phyloP scores from a whole-genome alignment of 1,140 invertebrate genomes.

The Ylistrum balloti region DNA sequence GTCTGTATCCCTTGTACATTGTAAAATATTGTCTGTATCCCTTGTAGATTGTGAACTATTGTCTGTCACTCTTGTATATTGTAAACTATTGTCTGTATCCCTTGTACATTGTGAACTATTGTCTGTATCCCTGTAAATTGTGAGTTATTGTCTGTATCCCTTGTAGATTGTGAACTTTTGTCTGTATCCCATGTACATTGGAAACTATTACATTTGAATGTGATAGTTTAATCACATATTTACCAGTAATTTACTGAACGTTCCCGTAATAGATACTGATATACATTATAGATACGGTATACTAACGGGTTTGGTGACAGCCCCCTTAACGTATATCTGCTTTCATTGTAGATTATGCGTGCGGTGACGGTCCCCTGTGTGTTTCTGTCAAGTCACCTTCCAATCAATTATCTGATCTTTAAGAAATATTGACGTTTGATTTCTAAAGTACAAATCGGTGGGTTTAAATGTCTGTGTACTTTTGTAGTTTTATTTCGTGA shows the following conservation, averaged over 20 bases:
- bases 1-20: no score
- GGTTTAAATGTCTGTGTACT: neutral
- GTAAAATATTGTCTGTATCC: no score
- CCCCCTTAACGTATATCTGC: neutral
- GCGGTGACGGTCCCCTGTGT: conserved; percentile 11
- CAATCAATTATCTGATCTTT: conserved; percentile 14
- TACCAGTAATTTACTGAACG: neutral
- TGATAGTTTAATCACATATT: neutral
- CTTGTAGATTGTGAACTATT: no score
- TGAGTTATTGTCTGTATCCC: no score
- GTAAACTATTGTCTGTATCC: no score
- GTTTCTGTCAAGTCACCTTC: neutral
- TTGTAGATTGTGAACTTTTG: no score
- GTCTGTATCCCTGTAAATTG: no score
- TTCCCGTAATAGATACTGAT: neutral
- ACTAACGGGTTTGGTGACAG: neutral
- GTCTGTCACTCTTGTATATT: no score
- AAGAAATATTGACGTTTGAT: neutral
- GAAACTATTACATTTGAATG: neutral
- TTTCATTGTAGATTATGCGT: conserved; percentile 1
- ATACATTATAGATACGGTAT: neutral
- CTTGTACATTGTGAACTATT: no score
- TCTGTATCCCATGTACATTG: neutral
- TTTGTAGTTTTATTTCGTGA: neutral
- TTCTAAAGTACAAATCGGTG: neutral